Evolutionary conservation across 1,140 invertebrate genomes (phyloP).

Genomic region (Drosophila teissieri): DNA sequence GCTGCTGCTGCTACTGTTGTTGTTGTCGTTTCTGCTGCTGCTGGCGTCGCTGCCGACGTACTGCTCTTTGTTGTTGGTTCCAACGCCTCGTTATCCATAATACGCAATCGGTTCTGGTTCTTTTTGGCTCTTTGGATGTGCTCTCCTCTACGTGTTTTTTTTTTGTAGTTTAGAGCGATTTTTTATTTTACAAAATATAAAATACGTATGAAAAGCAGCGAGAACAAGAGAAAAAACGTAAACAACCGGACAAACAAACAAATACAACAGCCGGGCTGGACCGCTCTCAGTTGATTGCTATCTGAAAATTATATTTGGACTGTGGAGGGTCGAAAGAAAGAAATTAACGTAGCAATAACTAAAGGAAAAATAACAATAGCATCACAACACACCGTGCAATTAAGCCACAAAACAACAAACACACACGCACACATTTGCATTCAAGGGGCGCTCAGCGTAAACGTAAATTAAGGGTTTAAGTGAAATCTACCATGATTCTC

Average conservation of each 20-base stretch:
- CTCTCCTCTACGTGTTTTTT: slow-evolving; percentile 8
- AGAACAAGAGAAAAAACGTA: slow-evolving; percentile 19
- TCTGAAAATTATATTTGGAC: slow-evolving; percentile 69
- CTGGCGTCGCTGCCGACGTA: slow-evolving; percentile 43
- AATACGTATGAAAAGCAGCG: slow-evolving; percentile 13
- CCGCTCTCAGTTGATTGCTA: slow-evolving; percentile 57
- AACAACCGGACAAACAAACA: slow-evolving; percentile 48
- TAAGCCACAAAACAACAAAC: slow-evolving; percentile 20
- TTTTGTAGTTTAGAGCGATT: too few species aligned
- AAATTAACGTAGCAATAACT: slow-evolving; percentile 68
- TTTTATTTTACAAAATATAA: slow-evolving; percentile 11
- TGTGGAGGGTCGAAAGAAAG: slow-evolving; percentile 66
- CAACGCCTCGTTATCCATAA: slow-evolving; percentile 83
- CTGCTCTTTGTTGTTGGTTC: slow-evolving; percentile 70
- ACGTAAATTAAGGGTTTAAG: background rate
- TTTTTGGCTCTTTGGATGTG: slow-evolving; percentile 38
- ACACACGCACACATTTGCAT: slow-evolving; percentile 6
- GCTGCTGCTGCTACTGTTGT: slow-evolving; percentile 18
- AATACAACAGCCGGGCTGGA: slow-evolving; percentile 57
- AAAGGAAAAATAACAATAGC: slow-evolving; percentile 50
- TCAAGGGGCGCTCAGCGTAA: background rate
- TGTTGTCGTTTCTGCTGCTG: slow-evolving; percentile 50
- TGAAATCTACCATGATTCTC: background rate
- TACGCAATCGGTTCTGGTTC: slow-evolving; percentile 61
- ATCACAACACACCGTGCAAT: slow-evolving; percentile 49